These are phyloP conservation scores for Toxostoma redivivum DNA, from an alignment of 2,113 vertebrate species.

Conservation along the genomic window DNA sequence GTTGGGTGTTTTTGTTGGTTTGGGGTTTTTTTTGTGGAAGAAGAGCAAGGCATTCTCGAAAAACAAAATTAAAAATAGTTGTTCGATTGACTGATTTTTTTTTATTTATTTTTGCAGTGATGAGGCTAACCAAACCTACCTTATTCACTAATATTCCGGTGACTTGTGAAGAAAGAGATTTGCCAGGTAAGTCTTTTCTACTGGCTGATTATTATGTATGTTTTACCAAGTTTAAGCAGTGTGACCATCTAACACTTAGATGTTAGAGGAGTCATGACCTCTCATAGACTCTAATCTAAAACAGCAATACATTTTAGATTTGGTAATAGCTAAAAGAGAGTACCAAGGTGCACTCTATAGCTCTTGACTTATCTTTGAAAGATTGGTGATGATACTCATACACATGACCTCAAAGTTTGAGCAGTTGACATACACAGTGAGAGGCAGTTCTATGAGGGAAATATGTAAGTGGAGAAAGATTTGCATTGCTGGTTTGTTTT, in stretches of 20 bases:
- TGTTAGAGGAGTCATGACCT: not conserved
- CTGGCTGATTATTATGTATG: not conserved
- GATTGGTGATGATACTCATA: not conserved
- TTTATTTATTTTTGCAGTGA: slow-evolving; percentile 79
- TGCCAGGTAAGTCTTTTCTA: slow-evolving; percentile 81
- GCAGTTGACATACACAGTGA: not conserved
- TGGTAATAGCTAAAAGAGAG: not conserved
- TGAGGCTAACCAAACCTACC: slow-evolving; percentile 96
- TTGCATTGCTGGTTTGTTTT: accelerated
- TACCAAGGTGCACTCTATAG: not conserved
- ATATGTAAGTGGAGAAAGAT: not conserved
- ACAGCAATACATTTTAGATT: not conserved
- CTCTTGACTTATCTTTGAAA: not conserved
- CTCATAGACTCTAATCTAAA: not conserved
- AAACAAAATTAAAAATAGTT: not conserved
- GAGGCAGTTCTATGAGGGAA: not conserved
- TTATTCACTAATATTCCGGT: slow-evolving; percentile 97
- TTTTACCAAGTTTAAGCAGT: not conserved
- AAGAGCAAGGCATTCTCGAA: not conserved
- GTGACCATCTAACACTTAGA: not conserved
- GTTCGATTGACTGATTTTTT: not conserved
- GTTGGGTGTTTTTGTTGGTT: accelerated
- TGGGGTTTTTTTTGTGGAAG: not conserved
- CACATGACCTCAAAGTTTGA: not conserved
- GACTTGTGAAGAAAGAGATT: slow-evolving; percentile 95